phyloP scores from a whole-genome alignment of 2,113 vertebrate species.

The Delphinapterus leucas region DNA sequence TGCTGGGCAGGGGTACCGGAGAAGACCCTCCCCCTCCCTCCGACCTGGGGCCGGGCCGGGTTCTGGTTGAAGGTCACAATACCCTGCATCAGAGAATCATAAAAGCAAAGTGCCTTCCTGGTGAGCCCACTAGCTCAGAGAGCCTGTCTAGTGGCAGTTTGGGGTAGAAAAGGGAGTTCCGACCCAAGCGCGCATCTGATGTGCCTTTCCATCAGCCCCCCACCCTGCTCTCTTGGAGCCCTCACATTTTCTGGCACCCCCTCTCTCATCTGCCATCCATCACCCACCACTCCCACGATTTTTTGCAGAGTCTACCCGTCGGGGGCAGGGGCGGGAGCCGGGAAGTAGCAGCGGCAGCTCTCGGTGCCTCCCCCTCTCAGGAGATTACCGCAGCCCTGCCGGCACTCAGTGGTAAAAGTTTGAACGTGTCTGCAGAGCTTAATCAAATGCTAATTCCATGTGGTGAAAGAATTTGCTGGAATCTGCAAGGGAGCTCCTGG shows the following conservation, averaged over 20 bases:
- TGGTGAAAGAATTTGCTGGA: slow-evolving; percentile 80
- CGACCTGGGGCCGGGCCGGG: accelerated
- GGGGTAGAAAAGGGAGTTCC: background rate
- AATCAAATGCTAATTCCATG: slow-evolving; percentile 79
- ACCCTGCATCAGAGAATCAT: background rate
- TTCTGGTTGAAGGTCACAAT: slow-evolving; percentile 33
- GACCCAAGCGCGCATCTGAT: background rate
- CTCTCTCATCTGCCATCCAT: background rate
- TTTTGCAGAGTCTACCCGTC: background rate
- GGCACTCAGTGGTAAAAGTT: slow-evolving; percentile 83
- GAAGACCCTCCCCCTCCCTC: background rate
- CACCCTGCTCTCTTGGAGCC: background rate
- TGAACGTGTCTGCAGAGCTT: slow-evolving; percentile 69
- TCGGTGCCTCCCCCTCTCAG: slow-evolving; percentile 81
- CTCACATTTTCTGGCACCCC: background rate
- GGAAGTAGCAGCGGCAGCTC: slow-evolving; percentile 75
- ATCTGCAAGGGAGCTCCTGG: slow-evolving; percentile 79
- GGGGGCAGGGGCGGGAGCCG: background rate
- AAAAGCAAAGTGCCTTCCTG: background rate
- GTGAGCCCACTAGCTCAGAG: background rate
- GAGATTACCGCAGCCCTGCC: slow-evolving; percentile 84
- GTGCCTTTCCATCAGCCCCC: background rate
- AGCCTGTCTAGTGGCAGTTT: background rate
- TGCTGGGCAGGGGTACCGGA: background rate
- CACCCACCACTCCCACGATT: background rate